These are phyloP conservation scores for Scartelaos histophorus DNA, from an alignment of 2,113 vertebrate genomes.

Conservation along the genomic window DNA sequence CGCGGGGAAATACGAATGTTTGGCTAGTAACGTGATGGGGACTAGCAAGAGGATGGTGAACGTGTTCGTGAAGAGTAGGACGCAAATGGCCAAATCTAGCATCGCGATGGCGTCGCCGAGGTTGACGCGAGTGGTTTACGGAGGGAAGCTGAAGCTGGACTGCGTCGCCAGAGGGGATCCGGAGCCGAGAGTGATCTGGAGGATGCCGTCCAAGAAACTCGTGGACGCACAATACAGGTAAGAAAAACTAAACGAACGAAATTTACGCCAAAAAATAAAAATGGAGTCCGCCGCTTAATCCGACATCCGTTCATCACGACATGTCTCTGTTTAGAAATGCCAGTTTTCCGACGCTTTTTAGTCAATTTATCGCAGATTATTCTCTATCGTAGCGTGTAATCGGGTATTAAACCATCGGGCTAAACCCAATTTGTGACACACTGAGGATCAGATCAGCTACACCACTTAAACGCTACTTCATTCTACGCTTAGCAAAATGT, in stretches of 20 bases:
- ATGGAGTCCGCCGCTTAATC: no score
- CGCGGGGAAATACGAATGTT: constrained; percentile 84
- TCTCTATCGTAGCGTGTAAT: no score
- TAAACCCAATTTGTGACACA: no score
- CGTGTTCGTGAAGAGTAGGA: constrained; percentile 70
- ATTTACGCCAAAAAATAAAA: no score
- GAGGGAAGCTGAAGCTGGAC: constrained; percentile 79
- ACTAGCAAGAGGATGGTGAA: constrained; percentile 76
- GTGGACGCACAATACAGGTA: constrained; percentile 89
- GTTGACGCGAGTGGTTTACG: constrained; percentile 83
- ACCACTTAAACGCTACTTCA: no score
- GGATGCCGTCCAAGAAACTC: constrained; percentile 86
- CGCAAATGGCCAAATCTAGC: constrained; percentile 73
- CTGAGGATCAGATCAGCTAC: no score
- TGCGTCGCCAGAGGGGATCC: constrained; percentile 88
- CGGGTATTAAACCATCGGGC: no score
- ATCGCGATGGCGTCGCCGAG: constrained; percentile 81
- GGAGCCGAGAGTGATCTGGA: constrained; percentile 87
- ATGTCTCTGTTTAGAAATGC: no score
- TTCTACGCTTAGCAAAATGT: no score
- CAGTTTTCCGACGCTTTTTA: no score
- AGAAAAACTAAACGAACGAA: background rate
- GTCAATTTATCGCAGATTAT: no score
- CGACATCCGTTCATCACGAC: no score
- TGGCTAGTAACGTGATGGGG: constrained; percentile 81